Evolutionary conservation across 2,888 invertebrate genomes (phyloP), one percentile per base, ranked within the genome.

Genomic region (Xylophagus ater): DNA sequence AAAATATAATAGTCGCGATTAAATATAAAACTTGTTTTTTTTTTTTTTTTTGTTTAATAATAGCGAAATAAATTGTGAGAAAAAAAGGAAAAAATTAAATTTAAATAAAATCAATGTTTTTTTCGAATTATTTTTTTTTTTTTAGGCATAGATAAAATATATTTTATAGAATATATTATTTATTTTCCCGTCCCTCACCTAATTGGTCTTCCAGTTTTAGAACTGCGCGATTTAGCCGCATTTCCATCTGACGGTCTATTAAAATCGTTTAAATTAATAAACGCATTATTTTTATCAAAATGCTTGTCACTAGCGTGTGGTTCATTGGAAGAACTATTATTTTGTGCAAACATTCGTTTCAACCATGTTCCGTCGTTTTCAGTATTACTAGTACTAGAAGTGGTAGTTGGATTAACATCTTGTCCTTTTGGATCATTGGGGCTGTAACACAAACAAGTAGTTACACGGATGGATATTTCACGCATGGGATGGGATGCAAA

Each of bases 121-220:
- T n/a, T n/a, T n/a, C n/a, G n/a, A n/a, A n/a, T n/a, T n/a, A n/a
- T n/a, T n/a, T n/a, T n/a, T n/a, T n/a, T n/a, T n/a, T n/a, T n/a
- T n/a, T n/a, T n/a, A n/a, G n/a, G n/a, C n/a, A n/a, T n/a, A n/a
- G n/a, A n/a, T n/a, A n/a, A n/a, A n/a, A n/a, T n/a, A n/a, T n/a
- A n/a, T n/a, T n/a, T n/a, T n/a, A n/a, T n/a, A n/a, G n/a, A n/a
- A n/a, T n/a, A n/a, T n/a, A n/a, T n/a, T n/a, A n/a, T n/a, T n/a
- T n/a, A n/a, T n/a, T n/a, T 30, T 6, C 49, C 51, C 50, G 49
- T 51, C 64, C 63, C 66, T 66, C 67, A 67, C 67, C 67, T 68
- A 67, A 67, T 62, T 57, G 59, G 60, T 51, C 60, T 60, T 60
- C 66, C 66, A 55, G 57, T 52, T 54, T 61, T 60, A 43, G 55